Evolutionary conservation across 2,113 vertebrate genomes (phyloP), one percentile per base, ranked within the genome.

Genomic region (Odocoileus hemionus): DNA sequence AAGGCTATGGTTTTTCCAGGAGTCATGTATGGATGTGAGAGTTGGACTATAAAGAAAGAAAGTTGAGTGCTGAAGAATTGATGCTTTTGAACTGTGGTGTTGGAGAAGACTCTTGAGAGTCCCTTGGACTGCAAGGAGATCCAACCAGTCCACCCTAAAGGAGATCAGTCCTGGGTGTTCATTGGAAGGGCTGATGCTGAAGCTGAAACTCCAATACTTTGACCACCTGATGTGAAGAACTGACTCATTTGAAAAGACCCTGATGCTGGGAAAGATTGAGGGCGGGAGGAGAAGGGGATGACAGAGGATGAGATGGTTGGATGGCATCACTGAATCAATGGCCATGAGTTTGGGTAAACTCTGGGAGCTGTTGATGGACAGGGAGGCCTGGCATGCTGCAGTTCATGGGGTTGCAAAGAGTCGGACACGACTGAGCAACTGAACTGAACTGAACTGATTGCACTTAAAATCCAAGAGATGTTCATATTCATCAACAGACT

Each of bases 211-310:
- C 64, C 64, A 36, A 70, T 36, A 11, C 33, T 70, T 70, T 36
- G 19, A 19, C 64, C 64, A 70, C n/a, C 19, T 36, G 19, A 12
- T 36, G 19, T 36, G 64, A 70, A 70, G 64, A 70, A 36, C 9
- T 70, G 19, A 70, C 5, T 70, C n/a, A 70, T 70, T 23, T 11
- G 64, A 70, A 70, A 70, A 70, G 64, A 70, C 64, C 9, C 9
- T 70, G 64, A 70, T 70, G 64, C 64, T 70, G 9, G n/a, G 19
- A 70, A 70, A 70, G n/a, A 70, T 70, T 70, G 64, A 36, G 64
- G n/a, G 17, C 0, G 0, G 21, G n/a, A 70, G 64, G n/a, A 36
- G 9, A 39, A 23, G n/a, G 19, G 67, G 8, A 70, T 1, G 2
- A 39, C 2, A 36, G 17, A 36, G 67, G n/a, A 70, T 70, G 19